Conservation (phyloP, 92 coral and sea anemone species). For the Porites divaricata region DNA sequence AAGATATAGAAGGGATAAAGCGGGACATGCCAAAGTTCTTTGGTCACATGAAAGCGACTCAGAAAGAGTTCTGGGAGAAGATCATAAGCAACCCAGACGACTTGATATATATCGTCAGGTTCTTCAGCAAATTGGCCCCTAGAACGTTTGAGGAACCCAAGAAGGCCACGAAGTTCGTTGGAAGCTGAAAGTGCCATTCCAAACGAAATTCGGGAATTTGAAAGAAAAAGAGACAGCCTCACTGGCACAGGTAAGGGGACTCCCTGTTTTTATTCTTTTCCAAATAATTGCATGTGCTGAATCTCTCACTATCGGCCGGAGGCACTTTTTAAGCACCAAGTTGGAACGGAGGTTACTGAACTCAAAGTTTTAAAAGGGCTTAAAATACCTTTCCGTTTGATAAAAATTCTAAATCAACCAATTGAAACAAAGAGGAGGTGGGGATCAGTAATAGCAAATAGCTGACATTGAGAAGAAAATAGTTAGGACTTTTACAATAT, state of each 20-base stretch:
- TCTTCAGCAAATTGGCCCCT: conserved; percentile 2
- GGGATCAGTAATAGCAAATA: too few relatives aligned
- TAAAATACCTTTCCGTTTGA: too few relatives aligned
- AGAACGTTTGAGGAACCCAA: neutral
- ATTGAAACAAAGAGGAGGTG: too few relatives aligned
- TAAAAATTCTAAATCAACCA: too few relatives aligned
- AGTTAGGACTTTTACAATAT: too few relatives aligned
- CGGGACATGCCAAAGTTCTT: conserved; percentile 7
- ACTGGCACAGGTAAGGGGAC: conserved; percentile 11
- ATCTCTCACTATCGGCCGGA: too few relatives aligned
- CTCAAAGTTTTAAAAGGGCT: too few relatives aligned
- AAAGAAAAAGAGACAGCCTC: conserved; percentile 26
- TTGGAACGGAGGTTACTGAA: too few relatives aligned
- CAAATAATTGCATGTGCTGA: too few relatives aligned
- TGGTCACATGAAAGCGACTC: conserved; percentile 4
- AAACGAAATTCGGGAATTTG: neutral
- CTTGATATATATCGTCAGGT: neutral
- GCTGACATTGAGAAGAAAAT: too few relatives aligned
- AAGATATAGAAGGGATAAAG: conserved; percentile 7
- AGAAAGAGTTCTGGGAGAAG: neutral
- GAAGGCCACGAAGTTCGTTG: neutral
- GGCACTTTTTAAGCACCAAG: too few relatives aligned
- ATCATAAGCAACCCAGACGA: neutral
- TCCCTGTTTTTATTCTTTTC: too few relatives aligned
- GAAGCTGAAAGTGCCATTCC: neutral